Conservation (phyloP, 2,113 vertebrate genomes). For the Paracanthobrama guichenoti region DNA sequence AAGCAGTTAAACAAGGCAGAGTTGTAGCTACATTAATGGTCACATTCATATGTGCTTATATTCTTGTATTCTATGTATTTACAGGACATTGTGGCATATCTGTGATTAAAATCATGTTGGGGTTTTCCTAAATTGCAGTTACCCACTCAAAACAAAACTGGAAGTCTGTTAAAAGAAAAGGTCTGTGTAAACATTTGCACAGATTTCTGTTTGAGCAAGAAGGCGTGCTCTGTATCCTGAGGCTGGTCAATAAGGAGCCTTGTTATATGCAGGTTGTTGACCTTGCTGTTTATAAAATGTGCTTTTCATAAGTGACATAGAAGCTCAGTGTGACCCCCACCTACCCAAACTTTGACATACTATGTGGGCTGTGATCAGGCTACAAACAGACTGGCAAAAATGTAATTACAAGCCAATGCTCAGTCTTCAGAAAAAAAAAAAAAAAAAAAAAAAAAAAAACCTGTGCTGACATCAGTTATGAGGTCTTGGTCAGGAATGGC, state of each 20-base stretch:
- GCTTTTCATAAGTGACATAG: slow-evolving; percentile 45
- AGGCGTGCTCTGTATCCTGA: slow-evolving; percentile 28
- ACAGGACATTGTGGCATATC: background rate
- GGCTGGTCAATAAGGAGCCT: slow-evolving; percentile 26
- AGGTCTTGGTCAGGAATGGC: background rate
- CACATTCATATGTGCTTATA: background rate
- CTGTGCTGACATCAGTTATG: slow-evolving; percentile 15
- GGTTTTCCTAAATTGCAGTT: slow-evolving; percentile 15
- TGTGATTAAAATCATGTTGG: slow-evolving; percentile 9
- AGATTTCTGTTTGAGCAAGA: slow-evolving; percentile 43
- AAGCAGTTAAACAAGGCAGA: background rate
- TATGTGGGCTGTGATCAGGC: slow-evolving; percentile 28
- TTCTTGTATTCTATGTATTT: background rate
- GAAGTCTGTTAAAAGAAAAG: slow-evolving; percentile 35
- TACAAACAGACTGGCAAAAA: slow-evolving; percentile 7
- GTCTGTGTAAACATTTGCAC: slow-evolving; percentile 33
- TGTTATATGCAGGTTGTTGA: slow-evolving; percentile 36
- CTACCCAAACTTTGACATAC: slow-evolving; percentile 19
- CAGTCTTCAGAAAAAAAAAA: background rate
- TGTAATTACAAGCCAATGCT: slow-evolving; percentile 21
- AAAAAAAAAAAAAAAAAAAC: background rate
- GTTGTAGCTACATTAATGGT: background rate
- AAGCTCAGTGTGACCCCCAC: slow-evolving; percentile 36
- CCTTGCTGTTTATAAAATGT: slow-evolving; percentile 47
- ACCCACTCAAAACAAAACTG: slow-evolving; percentile 22